Base-by-base conservation (phyloP, 2,797 vertebrate species). In the Clarias platycephalus region DNA sequence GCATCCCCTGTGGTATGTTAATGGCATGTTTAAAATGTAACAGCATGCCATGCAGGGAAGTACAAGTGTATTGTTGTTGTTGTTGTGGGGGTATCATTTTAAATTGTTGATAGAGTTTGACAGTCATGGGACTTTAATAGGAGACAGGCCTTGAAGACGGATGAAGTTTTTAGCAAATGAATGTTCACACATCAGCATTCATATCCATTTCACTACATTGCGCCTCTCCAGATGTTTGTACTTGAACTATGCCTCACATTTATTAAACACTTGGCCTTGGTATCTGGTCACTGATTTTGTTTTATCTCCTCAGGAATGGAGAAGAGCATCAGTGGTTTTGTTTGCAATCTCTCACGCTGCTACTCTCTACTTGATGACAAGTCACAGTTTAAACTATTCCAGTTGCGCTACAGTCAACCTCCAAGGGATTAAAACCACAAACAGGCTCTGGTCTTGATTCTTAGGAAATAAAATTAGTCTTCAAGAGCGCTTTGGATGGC, bases 111-210 rank as follows among this genome's bases (percentile, higher is more conserved):
- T 94, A 91, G 88, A 87, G 87, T 92, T 87, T 93, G 92, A 93
- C 93, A 94, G 92, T 93, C 93, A 94, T 93, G 88, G 91, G 82
- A 91, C 93, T 94, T 94, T 94, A 94, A 95, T 94, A 92, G 90
- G 91, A 94, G 91, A 90, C 93, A 94, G 92, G 90, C 91, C 84
- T 89, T 93, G 87, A 86, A 72, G 63, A 82, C 18, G 26, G 67
- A 85, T 71, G 26, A 44, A 31, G 67, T 62, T 66, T 78, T 68
- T 28, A 62, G 60, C 28, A 83, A 81, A 82, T 84, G 37, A 86
- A 80, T 82, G 80, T 84, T 88, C 68, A 64, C 60, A 80, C 60
- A 70, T 70, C 60, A 70, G 53, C 57, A 7, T 72, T 86, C 80
- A 31, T 75, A 70, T 86, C 57, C 64, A 68, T 62, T 84, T 74